Evolutionary conservation across 2,797 vertebrate species (phyloP).

Genomic region (Myotis daubentonii): DNA sequence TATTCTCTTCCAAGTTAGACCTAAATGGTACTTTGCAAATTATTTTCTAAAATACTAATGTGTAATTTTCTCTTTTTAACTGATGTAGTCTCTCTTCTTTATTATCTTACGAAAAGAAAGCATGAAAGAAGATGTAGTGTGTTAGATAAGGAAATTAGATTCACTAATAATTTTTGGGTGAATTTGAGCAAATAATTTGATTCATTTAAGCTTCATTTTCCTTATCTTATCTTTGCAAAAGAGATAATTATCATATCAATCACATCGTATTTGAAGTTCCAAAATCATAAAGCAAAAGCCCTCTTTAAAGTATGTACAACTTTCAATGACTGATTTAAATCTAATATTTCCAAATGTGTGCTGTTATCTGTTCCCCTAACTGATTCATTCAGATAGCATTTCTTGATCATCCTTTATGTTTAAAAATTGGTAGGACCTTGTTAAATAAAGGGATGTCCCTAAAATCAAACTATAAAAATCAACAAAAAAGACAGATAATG

Average conservation of each 20-base stretch:
- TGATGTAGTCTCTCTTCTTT: neutral
- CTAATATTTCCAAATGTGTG: neutral
- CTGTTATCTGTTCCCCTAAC: neutral
- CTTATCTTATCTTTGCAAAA: conserved; percentile 11
- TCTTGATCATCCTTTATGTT: neutral
- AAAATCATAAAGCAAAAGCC: neutral
- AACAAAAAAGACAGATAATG: neutral
- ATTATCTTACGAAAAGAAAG: neutral
- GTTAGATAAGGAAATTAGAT: neutral
- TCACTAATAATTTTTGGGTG: neutral
- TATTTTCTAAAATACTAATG: neutral
- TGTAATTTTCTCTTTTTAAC: neutral
- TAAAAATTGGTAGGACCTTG: neutral
- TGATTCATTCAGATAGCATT: neutral
- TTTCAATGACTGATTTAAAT: neutral
- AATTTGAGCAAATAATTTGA: neutral
- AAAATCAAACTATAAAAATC: neutral
- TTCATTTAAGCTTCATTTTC: neutral
- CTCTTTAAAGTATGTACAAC: neutral
- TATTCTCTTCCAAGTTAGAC: neutral
- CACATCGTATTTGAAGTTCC: neutral
- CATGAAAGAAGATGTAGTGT: neutral
- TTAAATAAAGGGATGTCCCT: neutral
- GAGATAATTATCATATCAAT: neutral
- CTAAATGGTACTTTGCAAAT: neutral